phyloP scores from a whole-genome alignment of 1,140 invertebrate species.

The Diplogasteroides magnus region DNA sequence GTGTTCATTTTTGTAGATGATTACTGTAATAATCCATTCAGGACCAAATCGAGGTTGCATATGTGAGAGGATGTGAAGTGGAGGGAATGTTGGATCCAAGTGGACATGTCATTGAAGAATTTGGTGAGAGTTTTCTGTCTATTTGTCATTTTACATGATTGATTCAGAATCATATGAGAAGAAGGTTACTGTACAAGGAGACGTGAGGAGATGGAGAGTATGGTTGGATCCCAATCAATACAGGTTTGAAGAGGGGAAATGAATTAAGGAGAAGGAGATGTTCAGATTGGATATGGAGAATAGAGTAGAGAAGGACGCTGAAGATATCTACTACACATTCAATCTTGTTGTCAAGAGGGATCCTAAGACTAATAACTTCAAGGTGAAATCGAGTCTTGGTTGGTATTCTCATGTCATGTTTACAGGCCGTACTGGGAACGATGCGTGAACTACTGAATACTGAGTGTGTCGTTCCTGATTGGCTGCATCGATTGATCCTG shows the following conservation, averaged over 20 bases:
- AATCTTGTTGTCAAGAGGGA: conserved; percentile 93
- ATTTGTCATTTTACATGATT: neutral
- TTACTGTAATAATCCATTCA: neutral
- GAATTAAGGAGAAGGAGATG: neutral
- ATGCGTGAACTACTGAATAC: conserved; percentile 98
- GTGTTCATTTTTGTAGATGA: conserved; percentile 36
- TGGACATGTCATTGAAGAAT: conserved; percentile 93
- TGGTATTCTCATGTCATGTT: neutral
- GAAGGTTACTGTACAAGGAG: conserved; percentile 59
- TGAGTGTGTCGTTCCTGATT: conserved; percentile 95
- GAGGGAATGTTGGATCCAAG: conserved; percentile 96
- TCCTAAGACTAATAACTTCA: conserved; percentile 98
- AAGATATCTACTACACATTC: conserved; percentile 92
- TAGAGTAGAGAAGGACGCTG: conserved; percentile 65
- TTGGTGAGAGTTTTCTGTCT: conserved; percentile 29
- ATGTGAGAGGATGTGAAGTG: conserved; percentile 92
- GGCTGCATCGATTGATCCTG: conserved; percentile 93
- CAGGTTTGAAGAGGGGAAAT: conserved; percentile 55
- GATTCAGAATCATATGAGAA: conserved; percentile 21
- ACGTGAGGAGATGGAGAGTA: conserved; percentile 83
- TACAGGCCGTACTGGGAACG: conserved; percentile 83
- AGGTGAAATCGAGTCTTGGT: conserved; percentile 56
- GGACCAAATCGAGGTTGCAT: conserved; percentile 77
- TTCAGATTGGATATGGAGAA: conserved; percentile 72
- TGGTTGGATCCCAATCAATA: conserved; percentile 89